Base-by-base conservation (phyloP, 1,140 invertebrate genomes). In the Babylonia areolata region DNA sequence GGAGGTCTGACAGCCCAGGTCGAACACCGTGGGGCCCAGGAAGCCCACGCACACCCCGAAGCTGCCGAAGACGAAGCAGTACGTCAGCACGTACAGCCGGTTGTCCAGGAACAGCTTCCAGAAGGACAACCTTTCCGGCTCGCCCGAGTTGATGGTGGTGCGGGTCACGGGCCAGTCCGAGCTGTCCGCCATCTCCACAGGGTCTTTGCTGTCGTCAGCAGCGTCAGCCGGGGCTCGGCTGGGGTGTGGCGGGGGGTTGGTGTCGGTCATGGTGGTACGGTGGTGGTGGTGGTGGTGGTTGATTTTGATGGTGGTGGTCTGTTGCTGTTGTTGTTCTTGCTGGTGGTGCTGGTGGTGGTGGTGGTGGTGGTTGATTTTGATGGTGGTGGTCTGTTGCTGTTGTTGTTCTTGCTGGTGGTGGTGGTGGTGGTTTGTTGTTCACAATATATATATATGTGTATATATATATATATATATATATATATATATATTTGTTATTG, bases 21-120 rank as follows among this genome's bases (percentile, higher is more conserved):
- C 95, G 75, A 95, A 91, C 0, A 95, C 90, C 0, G 95, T 95
- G 23, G 95, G 95, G 23, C 95, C 95, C 35, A 95, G 90, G 86
- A 95, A 95, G 33, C 95, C 95, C 11, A 95, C 95, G 82, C 95
- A 95, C 92, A 95, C 95, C 5, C 95, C 95, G 90, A 95, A 95
- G 85, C 93, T 94, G 88, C 94, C 94, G 87, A 95, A 95, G 2
- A 94, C 94, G 33, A 92, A 81, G 88, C 95, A 95, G 88, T 95
- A 94, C 12, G 93, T 94, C 17, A 94, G 81, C 17, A 95, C 94
- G 11, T 94, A 91, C 31, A 94, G 88, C 90, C 94, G 93, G 88
- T 95, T 92, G 51, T 93, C 91, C 89, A 91, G 92, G 78, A 95
- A 94, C n/a, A 95, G 90, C 40, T 92, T 90, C 87, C 92, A 90